Evolutionary conservation across 1,140 invertebrate genomes (phyloP).

Genomic region (Drosophila bocqueti): DNA sequence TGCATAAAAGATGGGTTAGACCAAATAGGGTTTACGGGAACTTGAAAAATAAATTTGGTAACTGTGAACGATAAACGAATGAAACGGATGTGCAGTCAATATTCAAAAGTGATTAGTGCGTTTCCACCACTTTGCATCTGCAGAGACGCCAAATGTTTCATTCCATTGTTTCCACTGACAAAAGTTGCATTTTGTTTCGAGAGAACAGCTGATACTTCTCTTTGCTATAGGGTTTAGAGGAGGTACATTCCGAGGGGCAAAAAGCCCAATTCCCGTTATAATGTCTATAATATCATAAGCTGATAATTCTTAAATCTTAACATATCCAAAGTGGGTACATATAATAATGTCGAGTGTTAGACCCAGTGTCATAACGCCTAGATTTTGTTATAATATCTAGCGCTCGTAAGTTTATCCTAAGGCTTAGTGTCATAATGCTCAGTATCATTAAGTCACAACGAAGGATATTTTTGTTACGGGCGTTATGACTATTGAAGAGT

Average conservation of each 20-base stretch:
- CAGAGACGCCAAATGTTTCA: too few relatives aligned
- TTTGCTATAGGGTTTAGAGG: too few relatives aligned
- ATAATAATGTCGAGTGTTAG: background rate
- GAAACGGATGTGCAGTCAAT: too few relatives aligned
- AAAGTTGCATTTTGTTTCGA: too few relatives aligned
- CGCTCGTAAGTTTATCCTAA: background rate
- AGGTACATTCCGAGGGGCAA: too few relatives aligned
- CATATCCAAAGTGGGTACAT: background rate
- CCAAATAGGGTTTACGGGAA: background rate
- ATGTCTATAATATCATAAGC: background rate
- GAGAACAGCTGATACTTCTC: too few relatives aligned
- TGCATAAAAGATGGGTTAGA: background rate
- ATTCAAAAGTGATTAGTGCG: too few relatives aligned
- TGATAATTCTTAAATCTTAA: background rate
- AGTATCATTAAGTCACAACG: background rate
- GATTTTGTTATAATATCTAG: background rate
- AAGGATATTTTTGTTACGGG: background rate
- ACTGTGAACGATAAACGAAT: background rate
- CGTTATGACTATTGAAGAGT: background rate
- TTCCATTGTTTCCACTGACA: too few relatives aligned
- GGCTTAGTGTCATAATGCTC: background rate
- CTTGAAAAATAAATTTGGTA: background rate
- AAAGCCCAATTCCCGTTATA: background rate
- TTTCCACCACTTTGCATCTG: too few relatives aligned
- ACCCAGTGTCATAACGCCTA: too few relatives aligned